Percentiles rank a stretch among this genome's conserved stretches.
phyloP scores from a whole-genome alignment of 2,113 vertebrate genomes.

The Amia ocellicauda region DNA sequence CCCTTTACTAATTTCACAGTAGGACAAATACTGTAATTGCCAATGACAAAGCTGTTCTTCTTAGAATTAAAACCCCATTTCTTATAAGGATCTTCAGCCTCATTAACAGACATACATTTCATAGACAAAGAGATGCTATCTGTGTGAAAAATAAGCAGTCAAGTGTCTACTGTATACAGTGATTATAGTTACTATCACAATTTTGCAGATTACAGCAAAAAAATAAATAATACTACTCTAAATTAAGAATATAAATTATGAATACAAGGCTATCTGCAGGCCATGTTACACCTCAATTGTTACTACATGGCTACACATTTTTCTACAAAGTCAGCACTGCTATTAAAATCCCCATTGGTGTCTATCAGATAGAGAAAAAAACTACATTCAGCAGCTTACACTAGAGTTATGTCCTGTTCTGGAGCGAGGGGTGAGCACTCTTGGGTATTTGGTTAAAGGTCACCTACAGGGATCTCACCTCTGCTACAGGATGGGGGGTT shows the following conservation, averaged over 20 bases:
- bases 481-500: too few species aligned
- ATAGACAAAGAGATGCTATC: constrained; percentile 23
- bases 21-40: constrained; percentile 34
- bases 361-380: too few species aligned
- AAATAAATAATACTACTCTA: neutral
- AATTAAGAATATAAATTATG: constrained; percentile 3
- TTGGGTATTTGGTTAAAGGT: too few species aligned
- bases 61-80: constrained; percentile 49
- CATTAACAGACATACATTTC: constrained; percentile 32
- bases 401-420: too few species aligned
- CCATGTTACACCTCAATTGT: neutral
- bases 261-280: constrained; percentile 22
- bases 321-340: too few species aligned
- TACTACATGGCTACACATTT: neutral
- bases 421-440: too few species aligned
- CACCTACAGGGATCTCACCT: too few species aligned
- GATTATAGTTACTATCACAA: neutral
- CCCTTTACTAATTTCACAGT: too few species aligned
- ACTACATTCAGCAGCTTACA: too few species aligned
- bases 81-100: constrained; percentile 31
- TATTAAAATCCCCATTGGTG: too few species aligned
- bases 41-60: constrained; percentile 34
- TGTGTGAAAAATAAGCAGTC: constrained; percentile 7
- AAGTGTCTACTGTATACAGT: neutral
- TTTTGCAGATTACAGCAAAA: neutral